A percentile compares a stretch with the other conserved stretches of the same genome.
phyloP scores from a whole-genome alignment of 2,113 vertebrate genomes.

The Thryonomys swinderianus region DNA sequence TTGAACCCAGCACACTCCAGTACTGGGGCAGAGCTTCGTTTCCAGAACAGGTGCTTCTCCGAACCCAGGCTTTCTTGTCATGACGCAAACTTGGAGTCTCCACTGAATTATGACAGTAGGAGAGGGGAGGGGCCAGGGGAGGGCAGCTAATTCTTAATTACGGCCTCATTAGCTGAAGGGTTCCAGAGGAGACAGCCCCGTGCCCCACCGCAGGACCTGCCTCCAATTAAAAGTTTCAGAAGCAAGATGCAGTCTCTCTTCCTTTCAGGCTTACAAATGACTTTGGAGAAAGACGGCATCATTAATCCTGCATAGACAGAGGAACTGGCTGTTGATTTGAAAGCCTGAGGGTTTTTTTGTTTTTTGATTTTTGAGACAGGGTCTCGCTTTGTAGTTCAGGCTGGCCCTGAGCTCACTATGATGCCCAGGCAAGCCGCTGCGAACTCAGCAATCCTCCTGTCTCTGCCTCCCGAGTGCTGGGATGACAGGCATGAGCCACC shows the following conservation, averaged over 20 bases:
- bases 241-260: constrained; percentile 54
- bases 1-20: fast-evolving
- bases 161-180: constrained; percentile 64
- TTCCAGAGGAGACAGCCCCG: constrained; percentile 2
- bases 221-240: constrained; percentile 66
- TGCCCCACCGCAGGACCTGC: not conserved
- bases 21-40: not conserved
- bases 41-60: constrained; percentile 53
- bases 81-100: constrained; percentile 21
- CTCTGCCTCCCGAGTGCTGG: too few relatives aligned
- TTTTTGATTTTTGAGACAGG: too few relatives aligned
- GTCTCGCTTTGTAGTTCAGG: too few relatives aligned
- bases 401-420: too few relatives aligned
- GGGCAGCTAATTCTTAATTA: constrained; percentile 63
- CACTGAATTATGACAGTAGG: not conserved
- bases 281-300: constrained; percentile 27
- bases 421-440: too few relatives aligned
- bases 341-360: too few relatives aligned
- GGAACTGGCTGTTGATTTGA: not conserved
- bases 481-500: too few relatives aligned
- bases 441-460: too few relatives aligned
- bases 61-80: constrained; percentile 28
- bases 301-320: constrained; percentile 28
- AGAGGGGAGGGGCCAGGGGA: not conserved
- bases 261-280: constrained; percentile 63